Evolutionary conservation across 1,140 invertebrate species (phyloP).

Genomic region (Pomacea maculata): DNA sequence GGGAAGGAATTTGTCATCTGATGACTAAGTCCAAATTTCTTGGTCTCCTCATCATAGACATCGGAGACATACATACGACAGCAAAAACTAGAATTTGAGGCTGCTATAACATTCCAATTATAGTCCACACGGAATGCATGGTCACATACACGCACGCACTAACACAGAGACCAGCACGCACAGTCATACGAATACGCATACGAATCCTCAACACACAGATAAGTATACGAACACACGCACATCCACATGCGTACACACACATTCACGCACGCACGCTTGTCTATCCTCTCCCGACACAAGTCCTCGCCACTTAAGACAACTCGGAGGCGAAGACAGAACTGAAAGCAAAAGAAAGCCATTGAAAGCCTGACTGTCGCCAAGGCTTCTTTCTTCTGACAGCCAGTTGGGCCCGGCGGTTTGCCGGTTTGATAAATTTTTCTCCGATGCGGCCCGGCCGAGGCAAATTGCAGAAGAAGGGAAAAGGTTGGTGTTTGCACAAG

Average conservation of each 20-base stretch:
- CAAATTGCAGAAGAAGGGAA: background rate
- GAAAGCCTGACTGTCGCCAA: conserved; percentile 14
- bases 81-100: too few species aligned
- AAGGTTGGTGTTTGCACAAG: conserved; percentile 1
- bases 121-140: too few species aligned
- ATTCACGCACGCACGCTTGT: background rate
- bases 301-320: too few species aligned
- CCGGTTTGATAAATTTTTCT: conserved; percentile 4
- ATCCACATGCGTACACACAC: background rate
- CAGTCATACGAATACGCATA: background rate
- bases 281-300: background rate
- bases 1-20: too few species aligned
- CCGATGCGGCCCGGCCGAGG: background rate
- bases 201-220: background rate
- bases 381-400: conserved; percentile 14
- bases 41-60: too few species aligned
- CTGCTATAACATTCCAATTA: too few species aligned
- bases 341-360: background rate
- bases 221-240: background rate
- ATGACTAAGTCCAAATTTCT: too few species aligned
- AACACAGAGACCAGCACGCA: background rate
- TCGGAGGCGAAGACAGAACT: background rate
- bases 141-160: background rate
- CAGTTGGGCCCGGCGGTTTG: background rate
- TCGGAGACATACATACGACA: too few species aligned